These are phyloP conservation scores for Montifringilla adamsi DNA, from an alignment of 2,113 vertebrate species.

Conservation along the genomic window DNA sequence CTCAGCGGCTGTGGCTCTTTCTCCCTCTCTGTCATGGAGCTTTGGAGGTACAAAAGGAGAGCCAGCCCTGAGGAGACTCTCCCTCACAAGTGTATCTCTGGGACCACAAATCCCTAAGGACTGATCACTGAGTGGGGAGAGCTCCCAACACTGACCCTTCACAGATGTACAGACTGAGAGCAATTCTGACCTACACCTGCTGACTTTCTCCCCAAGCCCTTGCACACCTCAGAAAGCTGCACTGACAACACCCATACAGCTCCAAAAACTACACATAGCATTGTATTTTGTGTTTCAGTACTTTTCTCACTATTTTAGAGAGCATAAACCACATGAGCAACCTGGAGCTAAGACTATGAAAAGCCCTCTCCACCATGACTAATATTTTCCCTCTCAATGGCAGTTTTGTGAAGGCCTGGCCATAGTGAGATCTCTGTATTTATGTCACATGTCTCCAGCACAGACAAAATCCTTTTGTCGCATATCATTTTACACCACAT, in stretches of 20 bases:
- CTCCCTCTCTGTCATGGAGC: background rate
- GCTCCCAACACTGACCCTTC: background rate
- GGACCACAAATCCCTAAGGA: background rate
- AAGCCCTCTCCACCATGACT: background rate
- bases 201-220: background rate
- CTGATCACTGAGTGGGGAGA: background rate
- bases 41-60: background rate
- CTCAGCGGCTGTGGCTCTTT: background rate
- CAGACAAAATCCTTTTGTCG: background rate
- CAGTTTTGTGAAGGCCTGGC: background rate
- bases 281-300: background rate
- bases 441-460: background rate
- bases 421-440: background rate
- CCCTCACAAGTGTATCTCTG: rapidly evolving
- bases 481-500: background rate
- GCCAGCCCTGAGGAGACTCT: background rate
- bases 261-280: background rate
- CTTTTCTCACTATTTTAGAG: background rate
- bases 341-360: background rate
- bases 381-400: background rate
- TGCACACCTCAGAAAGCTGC: background rate
- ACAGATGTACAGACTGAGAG: background rate
- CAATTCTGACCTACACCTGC: background rate
- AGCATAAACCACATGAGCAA: background rate
- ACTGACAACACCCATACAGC: background rate